Base-by-base conservation (phyloP, 2,797 vertebrate species). In the Lemur catta region DNA sequence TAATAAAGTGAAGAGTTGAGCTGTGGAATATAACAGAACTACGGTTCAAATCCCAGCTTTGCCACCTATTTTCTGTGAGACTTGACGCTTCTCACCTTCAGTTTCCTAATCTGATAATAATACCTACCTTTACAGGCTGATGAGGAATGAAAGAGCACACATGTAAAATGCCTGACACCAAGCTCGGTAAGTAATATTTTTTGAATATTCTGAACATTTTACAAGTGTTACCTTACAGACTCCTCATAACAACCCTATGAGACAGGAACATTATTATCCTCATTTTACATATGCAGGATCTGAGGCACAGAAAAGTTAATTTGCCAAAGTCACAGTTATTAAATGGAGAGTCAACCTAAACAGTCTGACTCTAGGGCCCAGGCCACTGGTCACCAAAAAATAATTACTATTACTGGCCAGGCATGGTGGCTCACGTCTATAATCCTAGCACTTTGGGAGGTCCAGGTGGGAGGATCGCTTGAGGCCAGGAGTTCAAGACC, bases 301-400 rank as follows among this genome's bases (percentile, higher is more conserved):
- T 78, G 52, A 92, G 41, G 75, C 30, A 78, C 30, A 94, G 72
- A 79, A 93, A 97, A 94, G 38, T 74, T 84, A 84, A 93, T 43
- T 71, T 95, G 30, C 35, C 67, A 89, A 88, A 96, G 67, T 88
- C 78, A 81, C 7, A 92, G 71, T 91, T 90, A 78, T 71, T 94
- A 96, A 85, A 91, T n/a, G n/a, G 85, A 92, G 26, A 94, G 55
- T 84, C 89, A 93, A 71, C 55, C 65, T 78, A 96, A 48, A 79
- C 7, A 89, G 14, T 79, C 80, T 78, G 65, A 87, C 59, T 89
- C 50, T 8, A 94, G 52, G 55, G 55, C 57, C 50, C 80, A 87
- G 22, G 43, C 48, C 57, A 55, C 0, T 89, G 50, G 46, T 52
- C 69, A 91, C 87, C 84, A 89, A 95, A 93, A 89, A 91, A 81